Conservation (phyloP, 2,888 invertebrate genomes). For the Plebejus argus region DNA sequence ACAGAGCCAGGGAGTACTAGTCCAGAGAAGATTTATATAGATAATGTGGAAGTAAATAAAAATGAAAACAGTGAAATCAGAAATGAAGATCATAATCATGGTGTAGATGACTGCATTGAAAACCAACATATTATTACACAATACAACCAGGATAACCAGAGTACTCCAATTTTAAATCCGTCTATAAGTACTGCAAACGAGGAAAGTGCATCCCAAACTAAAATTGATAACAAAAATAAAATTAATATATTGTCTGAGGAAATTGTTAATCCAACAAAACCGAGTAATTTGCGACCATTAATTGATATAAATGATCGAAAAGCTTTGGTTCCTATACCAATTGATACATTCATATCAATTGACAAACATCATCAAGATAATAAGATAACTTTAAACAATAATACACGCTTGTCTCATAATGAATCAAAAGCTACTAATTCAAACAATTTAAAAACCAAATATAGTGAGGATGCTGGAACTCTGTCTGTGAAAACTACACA, state of each 20-base stretch:
- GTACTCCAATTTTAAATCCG: neutral
- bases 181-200: neutral
- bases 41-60: slow-evolving; percentile 23
- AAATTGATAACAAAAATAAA: slow-evolving; percentile 28
- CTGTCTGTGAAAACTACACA: neutral
- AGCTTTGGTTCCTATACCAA: slow-evolving; percentile 18
- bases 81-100: neutral
- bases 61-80: slow-evolving; percentile 12
- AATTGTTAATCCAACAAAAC: slow-evolving; percentile 27
- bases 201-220: neutral
- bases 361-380: neutral
- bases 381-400: slow-evolving; percentile 10
- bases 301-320: neutral
- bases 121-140: neutral
- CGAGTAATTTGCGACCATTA: neutral
- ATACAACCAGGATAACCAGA: neutral
- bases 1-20: slow-evolving; percentile 28
- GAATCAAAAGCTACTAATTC: neutral
- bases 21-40: slow-evolving; percentile 30
- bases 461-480: neutral
- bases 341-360: slow-evolving; percentile 20
- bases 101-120: neutral
- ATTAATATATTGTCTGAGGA: slow-evolving; percentile 36
- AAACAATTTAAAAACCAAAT: neutral
- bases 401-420: neutral